These are phyloP conservation scores for Hartigia nigra DNA, from an alignment of 2,888 invertebrate species.

Conservation along the genomic window DNA sequence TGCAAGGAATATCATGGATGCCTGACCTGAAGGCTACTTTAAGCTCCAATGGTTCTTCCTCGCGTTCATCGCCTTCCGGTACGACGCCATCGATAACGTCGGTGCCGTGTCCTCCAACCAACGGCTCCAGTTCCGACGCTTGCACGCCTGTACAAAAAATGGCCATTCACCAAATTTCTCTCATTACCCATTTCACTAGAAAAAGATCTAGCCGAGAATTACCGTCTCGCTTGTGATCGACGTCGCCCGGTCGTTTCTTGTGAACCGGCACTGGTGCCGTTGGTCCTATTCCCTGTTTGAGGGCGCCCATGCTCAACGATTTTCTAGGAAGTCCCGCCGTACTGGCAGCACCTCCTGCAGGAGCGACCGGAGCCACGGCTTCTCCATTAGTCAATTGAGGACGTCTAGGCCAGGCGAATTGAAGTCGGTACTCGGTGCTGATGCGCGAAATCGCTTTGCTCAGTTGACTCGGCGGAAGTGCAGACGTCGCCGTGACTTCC, in stretches of 20 bases:
- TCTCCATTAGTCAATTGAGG: constrained; percentile 70
- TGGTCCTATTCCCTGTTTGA: constrained; percentile 70
- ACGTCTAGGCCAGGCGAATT: constrained; percentile 87
- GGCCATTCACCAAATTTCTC: neutral
- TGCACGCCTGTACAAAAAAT: constrained; percentile 49
- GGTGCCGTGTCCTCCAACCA: constrained; percentile 68
- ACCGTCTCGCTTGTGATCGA: constrained; percentile 70
- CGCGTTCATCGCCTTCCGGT: constrained; percentile 60
- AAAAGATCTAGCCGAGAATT: constrained; percentile 1
- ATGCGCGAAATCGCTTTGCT: constrained; percentile 79
- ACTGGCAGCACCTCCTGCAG: constrained; percentile 66
- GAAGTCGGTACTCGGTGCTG: constrained; percentile 89
- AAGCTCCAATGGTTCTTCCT: constrained; percentile 55
- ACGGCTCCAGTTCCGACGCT: constrained; percentile 67
- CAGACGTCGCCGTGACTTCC: constrained; percentile 58
- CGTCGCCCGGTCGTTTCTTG: constrained; percentile 76
- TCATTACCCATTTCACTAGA: neutral
- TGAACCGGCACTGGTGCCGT: constrained; percentile 72
- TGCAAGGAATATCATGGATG: neutral
- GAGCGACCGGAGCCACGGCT: constrained; percentile 66
- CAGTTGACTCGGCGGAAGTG: constrained; percentile 72
- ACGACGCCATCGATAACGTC: constrained; percentile 61
- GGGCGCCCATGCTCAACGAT: constrained; percentile 88
- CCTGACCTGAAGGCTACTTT: constrained; percentile 61
- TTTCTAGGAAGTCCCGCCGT: constrained; percentile 74